Base-by-base conservation (phyloP, 1,140 invertebrate species). In the Lordiphosa stackelbergi region DNA sequence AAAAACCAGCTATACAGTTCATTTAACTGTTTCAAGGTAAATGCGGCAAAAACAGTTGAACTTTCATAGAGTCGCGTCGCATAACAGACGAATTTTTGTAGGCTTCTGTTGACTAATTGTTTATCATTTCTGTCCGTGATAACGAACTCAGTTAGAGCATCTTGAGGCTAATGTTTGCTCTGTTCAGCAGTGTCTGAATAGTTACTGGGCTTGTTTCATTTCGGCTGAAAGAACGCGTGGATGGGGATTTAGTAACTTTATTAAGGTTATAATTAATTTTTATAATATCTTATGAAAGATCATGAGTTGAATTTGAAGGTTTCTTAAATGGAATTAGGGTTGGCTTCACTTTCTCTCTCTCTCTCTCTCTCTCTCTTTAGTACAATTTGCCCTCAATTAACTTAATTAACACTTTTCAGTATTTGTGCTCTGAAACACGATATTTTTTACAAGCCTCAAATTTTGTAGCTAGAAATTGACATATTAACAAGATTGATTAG, bases 401-500 rank as follows among this genome's bases (percentile, higher is more conserved):
- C 35, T 1, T 52, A 75, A 79, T 79, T 83, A 75, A 53, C 75
- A 79, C 66, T 49, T 54, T 11, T 13, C 54, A 31, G 52, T 58
- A 53, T 60, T 31, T 47, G 46, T 59, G 46, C 37, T 45, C 43
- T 49, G 43, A 60, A 37, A 45, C 31, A 38, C 24, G 40, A 62
- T 53, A 56, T 72, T 53, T 69, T 31, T 8, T 31, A 70, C 58
- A 52, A 61, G 46, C 36, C 56, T 47, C 58, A 56, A 71, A 58
- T 68, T 66, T 71, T 71, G 58, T 42, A 55, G 19, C 48, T 11
- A 34, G 56, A 12, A 81, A 81, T 81, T 81, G 77, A 83, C 77
- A 60, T 75, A 81, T 83, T 69, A 75, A 81, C 77, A 53, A 75
- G 77, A 81, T 69, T 61, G 19, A 75, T 81, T 81, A 81, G 63